A percentile compares a stretch with the other conserved stretches of the same genome.
Evolutionary conservation across 1,140 invertebrate genomes (phyloP).

Genomic region (Arctopsyche grandis): DNA sequence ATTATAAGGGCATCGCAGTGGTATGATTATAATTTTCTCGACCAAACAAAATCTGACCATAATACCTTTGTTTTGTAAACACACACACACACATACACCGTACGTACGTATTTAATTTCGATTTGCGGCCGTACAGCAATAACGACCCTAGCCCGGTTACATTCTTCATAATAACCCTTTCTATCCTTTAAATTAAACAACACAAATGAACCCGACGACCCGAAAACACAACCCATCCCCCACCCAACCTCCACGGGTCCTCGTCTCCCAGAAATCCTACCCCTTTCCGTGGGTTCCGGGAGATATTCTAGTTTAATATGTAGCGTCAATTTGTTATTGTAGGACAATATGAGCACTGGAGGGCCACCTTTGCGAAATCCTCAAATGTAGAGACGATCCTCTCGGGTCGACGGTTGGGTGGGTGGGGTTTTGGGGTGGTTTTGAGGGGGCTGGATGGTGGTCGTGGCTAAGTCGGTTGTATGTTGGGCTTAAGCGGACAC

Average conservation of each 20-base stretch:
- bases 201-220: constrained; percentile 25
- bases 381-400: constrained; percentile 5
- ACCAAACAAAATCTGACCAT: too few relatives aligned
- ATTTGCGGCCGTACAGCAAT: background rate
- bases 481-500: constrained; percentile 54
- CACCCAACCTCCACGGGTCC: background rate
- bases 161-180: constrained; percentile 29
- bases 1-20: too few relatives aligned
- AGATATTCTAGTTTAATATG: constrained; percentile 45
- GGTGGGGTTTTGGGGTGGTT: background rate
- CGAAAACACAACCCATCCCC: background rate
- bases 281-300: background rate
- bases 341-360: constrained; percentile 45
- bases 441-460: constrained; percentile 13
- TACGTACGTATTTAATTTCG: background rate
- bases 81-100: background rate
- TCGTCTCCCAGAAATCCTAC: background rate
- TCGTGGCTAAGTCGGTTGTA: constrained; percentile 53
- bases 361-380: constrained; percentile 31
- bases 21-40: too few relatives aligned
- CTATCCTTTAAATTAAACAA: constrained; percentile 32
- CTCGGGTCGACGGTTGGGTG: background rate
- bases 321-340: constrained; percentile 52
- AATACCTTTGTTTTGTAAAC: too few relatives aligned
- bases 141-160: background rate